Evolutionary conservation across 53 echinoderm and acorn worm species (phyloP).

Genomic region (Actinopyga echinites): DNA sequence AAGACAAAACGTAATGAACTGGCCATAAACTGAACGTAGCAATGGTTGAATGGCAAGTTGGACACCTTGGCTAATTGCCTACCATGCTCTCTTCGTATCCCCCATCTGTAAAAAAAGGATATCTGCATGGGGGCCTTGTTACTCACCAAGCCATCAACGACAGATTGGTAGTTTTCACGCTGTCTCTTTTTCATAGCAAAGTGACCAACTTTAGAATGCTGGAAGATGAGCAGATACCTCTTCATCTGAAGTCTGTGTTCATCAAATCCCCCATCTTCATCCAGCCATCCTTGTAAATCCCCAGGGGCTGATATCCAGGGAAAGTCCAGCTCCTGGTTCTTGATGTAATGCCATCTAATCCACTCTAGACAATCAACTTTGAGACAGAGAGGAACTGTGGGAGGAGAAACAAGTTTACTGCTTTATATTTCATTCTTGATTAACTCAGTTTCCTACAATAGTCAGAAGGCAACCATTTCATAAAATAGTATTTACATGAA

Average conservation of each 20-base stretch:
- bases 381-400: not conserved
- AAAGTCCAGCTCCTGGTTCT: not conserved
- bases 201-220: not conserved
- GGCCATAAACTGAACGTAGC: too few species aligned
- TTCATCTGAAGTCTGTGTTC: not conserved
- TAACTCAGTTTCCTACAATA: too few species aligned
- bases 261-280: not conserved
- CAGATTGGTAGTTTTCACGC: not conserved
- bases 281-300: not conserved
- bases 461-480: too few species aligned
- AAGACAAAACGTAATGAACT: too few species aligned
- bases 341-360: not conserved
- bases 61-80: too few species aligned
- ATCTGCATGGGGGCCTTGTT: not conserved
- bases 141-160: not conserved
- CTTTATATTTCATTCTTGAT: too few species aligned
- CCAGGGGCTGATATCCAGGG: not conserved
- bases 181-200: conserved; percentile 1
- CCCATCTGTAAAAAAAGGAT: too few species aligned
- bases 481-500: too few species aligned
- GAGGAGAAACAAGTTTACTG: not conserved
- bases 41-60: too few species aligned
- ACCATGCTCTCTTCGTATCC: too few species aligned
- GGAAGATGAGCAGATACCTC: conserved; percentile 15
- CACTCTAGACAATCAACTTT: conserved; percentile 1